Base-by-base conservation (phyloP, 2,888 invertebrate species). In the Epistrophella euchroma region DNA sequence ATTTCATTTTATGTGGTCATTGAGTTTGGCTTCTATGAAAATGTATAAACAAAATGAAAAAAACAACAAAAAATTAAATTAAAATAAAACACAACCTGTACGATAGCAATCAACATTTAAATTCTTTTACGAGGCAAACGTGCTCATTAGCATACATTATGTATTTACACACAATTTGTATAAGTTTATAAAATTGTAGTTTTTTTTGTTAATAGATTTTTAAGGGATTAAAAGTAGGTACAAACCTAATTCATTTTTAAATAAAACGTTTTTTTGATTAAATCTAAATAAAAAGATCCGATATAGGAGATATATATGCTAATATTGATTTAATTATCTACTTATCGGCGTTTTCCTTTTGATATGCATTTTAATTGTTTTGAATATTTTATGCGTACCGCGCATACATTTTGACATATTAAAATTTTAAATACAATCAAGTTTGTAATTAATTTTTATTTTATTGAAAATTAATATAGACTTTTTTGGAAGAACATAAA, bases 61-160 rank as follows among this genome's bases (percentile, higher is more conserved):
- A 62, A 25, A 13, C 43, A 28, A 40, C 6, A 37, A 3, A 32
- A 56, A 2, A 58, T 35, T 35, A 32, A 58, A 35, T 35, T 19
- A 11, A 58, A 58, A 58, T 22, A 37, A 37, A 58, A 58, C 19
- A 40, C 25, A 43, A 37, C 40, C 17, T 64, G 64, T 64, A 32
- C 32, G 50, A 35, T 50, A 50, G n/a, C 19, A 32, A 52, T 52
- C 25, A 52, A 32, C 13, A 15, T 15, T n/a, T n/a, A 47, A 32
- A 50, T 22, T 50, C 32, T 13, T 66, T 66, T 22, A 66, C 66
- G 66, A 66, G 66, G 66, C 10, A 47, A 50, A 66, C 66, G 66
- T 66, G 50, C 15, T 66, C 17, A 13, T 60, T 66, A 35, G 22
- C 28, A 47, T 66, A 40, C 1, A 13, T 37, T 28, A 28, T 6